Percentiles rank a stretch among this genome's conserved stretches.
Conservation (phyloP, 2,888 invertebrate genomes). For the Dasysyrphus albostriatus region DNA sequence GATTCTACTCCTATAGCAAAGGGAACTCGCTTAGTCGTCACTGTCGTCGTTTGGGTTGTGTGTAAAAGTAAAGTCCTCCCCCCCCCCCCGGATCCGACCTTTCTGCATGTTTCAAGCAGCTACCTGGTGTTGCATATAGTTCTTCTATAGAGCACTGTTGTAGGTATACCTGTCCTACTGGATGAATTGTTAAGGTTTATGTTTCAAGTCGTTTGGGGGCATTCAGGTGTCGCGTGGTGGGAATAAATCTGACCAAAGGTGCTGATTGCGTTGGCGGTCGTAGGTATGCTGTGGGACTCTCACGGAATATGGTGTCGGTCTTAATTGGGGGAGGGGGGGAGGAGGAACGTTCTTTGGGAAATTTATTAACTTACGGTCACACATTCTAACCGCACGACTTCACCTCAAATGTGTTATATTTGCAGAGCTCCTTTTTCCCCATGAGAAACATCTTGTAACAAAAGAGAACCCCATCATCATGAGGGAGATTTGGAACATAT, state of each 20-base stretch:
- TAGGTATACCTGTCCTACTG: slow-evolving; percentile 4
- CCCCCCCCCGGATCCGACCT: neutral
- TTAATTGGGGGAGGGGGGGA: too few species aligned
- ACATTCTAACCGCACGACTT: slow-evolving; percentile 70
- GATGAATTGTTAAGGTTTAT: slow-evolving; percentile 28
- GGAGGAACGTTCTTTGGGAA: slow-evolving; percentile 41
- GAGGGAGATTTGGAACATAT: neutral
- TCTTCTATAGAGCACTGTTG: neutral
- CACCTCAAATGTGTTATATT: slow-evolving; percentile 58
- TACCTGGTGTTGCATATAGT: neutral
- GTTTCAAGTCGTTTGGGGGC: slow-evolving; percentile 40
- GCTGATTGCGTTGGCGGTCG: slow-evolving; percentile 57
- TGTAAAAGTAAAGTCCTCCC: slow-evolving; percentile 6
- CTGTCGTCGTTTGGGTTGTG: slow-evolving; percentile 23
- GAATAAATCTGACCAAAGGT: slow-evolving; percentile 71
- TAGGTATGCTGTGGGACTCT: neutral
- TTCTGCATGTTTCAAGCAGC: slow-evolving; percentile 41
- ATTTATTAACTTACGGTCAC: slow-evolving; percentile 72
- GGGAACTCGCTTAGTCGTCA: slow-evolving; percentile 33
- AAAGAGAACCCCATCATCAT: neutral
- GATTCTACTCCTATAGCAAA: slow-evolving; percentile 31
- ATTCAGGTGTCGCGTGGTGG: slow-evolving; percentile 52
- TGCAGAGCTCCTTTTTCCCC: neutral
- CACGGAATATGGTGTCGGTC: neutral
- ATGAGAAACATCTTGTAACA: slow-evolving; percentile 27